Conservation (phyloP, 2,888 invertebrate species). For the Eueremaeus valkanovi region DNA sequence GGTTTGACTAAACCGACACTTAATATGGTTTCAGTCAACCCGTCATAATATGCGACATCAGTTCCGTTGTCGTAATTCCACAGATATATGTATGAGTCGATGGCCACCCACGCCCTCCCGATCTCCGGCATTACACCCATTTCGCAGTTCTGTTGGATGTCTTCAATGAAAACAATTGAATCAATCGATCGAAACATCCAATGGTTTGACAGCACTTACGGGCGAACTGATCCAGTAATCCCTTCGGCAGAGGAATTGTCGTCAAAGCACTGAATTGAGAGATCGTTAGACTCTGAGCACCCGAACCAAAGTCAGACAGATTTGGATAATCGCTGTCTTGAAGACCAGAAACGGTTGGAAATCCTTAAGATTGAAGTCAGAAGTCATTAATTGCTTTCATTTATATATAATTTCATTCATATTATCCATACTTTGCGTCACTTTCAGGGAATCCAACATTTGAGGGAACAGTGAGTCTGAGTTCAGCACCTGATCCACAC, state of each 20-base stretch:
- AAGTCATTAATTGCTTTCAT: neutral
- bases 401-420: slow-evolving; percentile 1
- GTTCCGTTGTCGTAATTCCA: slow-evolving; percentile 95
- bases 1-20: slow-evolving; percentile 84
- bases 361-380: neutral
- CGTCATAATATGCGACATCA: slow-evolving; percentile 95
- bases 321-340: slow-evolving; percentile 84
- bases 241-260: slow-evolving; percentile 83
- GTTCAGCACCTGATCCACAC: slow-evolving; percentile 69
- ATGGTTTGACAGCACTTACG: slow-evolving; percentile 59
- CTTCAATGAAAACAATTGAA: slow-evolving; percentile 55
- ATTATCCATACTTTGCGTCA: slow-evolving; percentile 58
- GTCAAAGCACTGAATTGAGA: slow-evolving; percentile 61
- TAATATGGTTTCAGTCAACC: slow-evolving; percentile 86
- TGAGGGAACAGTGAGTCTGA: slow-evolving; percentile 68
- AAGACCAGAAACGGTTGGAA: slow-evolving; percentile 79
- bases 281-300: slow-evolving; percentile 53
- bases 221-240: slow-evolving; percentile 90
- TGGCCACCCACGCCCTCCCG: slow-evolving; percentile 90
- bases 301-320: slow-evolving; percentile 65
- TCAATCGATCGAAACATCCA: neutral
- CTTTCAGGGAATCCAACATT: slow-evolving; percentile 62
- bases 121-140: slow-evolving; percentile 98
- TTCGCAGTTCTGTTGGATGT: slow-evolving; percentile 90
- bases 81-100: slow-evolving; percentile 95